Conservation (phyloP, 2,888 invertebrate genomes). For the Macrophya alboannulata region DNA sequence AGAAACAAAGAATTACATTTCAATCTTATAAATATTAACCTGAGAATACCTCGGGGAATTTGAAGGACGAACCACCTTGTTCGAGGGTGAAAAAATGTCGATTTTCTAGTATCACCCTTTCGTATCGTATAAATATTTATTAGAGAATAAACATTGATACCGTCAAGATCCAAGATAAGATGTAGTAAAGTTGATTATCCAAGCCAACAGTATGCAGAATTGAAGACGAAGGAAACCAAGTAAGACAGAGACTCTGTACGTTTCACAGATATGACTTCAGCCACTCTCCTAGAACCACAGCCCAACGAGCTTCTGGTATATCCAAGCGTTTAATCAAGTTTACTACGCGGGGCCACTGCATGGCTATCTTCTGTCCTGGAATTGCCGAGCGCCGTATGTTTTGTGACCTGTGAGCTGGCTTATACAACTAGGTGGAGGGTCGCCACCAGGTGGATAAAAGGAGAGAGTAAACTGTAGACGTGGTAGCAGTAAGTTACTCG, state of each 20-base stretch:
- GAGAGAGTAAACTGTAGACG: constrained; percentile 10
- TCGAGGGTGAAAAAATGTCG: constrained; percentile 23
- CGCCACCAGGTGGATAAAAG: background rate
- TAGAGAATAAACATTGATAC: background rate
- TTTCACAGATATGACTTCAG: constrained; percentile 39
- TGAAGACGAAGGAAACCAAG: constrained; percentile 23
- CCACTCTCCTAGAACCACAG: background rate
- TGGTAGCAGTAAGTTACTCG: constrained; percentile 28
- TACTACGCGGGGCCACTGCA: constrained; percentile 52
- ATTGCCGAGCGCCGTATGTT: constrained; percentile 48
- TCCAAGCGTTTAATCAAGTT: constrained; percentile 58
- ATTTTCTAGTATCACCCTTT: background rate
- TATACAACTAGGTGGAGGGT: constrained; percentile 16
- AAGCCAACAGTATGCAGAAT: constrained; percentile 14
- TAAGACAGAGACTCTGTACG: background rate
- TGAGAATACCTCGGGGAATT: constrained; percentile 1
- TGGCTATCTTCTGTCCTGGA: constrained; percentile 37
- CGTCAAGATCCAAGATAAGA: background rate
- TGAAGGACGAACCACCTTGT: constrained; percentile 1
- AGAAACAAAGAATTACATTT: background rate
- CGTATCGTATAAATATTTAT: constrained; percentile 29
- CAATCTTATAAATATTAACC: constrained; percentile 21
- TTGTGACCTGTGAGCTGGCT: constrained; percentile 50
- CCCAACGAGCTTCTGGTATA: constrained; percentile 17
- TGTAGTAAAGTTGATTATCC: constrained; percentile 32